Evolutionary conservation across 1,140 invertebrate genomes (phyloP), one percentile per base, ranked within the genome.

Genomic region (Drosophila orena): DNA sequence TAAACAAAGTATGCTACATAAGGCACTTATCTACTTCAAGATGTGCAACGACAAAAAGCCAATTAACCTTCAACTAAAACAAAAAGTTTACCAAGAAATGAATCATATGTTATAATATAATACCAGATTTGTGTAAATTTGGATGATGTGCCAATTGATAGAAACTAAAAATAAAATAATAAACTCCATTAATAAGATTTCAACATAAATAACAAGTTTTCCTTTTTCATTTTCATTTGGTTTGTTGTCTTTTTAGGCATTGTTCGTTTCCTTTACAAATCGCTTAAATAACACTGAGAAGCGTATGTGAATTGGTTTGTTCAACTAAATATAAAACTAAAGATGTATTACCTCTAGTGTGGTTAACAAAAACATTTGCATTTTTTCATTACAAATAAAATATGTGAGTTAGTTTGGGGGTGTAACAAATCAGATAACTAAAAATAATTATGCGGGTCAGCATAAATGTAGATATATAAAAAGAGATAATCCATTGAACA

Each of bases 331-430:
- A 77, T 58, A 52, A 47, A 58, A 58, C 58, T 69, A 59, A 54
- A 64, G 46, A 43, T 66, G 46, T 50, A 77, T 49, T 81, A 65
- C 30, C 64, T 52, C 66, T 62, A 53, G 38, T 62, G 59, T 43
- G 17, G 37, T 64, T 77, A 70, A 88, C 84, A 84, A 73, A 88
- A 88, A 88, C 79, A 88, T 72, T 65, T 80, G 50, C 11, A 60
- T 86, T 59, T 74, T 74, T 88, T 88, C 83, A 88, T 53, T 88
- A 88, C 83, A 88, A 83, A 79, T 81, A 85, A 85, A 50, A 85
- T 65, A 52, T 62, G 37, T 78, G 55, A 38, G 50, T 79, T 52
- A 77, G 46, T 61, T 64, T 55, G 52, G 56, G 56, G 54, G 43
- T 37, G 56, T 60, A 85, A 75, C 84, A 84, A 71, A 86, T 73